Percentiles rank a stretch among this genome's conserved stretches.
phyloP scores from a whole-genome alignment of 2,113 vertebrate genomes.

The Alectura lathami region DNA sequence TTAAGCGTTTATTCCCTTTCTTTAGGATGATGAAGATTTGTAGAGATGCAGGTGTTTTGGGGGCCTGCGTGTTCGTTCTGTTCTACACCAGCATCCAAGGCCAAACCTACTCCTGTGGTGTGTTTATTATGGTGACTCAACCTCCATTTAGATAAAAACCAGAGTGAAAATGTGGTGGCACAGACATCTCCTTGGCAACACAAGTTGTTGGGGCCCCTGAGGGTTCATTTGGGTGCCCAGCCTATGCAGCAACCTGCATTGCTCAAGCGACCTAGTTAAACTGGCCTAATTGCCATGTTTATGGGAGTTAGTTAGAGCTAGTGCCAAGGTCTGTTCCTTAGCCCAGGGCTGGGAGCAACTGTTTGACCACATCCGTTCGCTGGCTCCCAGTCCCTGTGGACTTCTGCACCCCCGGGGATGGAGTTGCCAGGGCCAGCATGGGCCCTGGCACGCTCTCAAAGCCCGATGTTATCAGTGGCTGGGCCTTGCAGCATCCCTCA shows the following conservation, averaged over 20 bases:
- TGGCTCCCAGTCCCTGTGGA: neutral
- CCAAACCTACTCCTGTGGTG: neutral
- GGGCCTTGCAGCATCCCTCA: neutral
- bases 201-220: neutral
- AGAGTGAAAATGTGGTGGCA: neutral
- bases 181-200: neutral
- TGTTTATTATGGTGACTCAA: fast-evolving
- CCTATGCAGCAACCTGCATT: neutral
- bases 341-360: neutral
- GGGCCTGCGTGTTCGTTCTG: neutral
- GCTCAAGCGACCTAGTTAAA: neutral
- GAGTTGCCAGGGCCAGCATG: neutral
- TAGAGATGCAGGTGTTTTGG: neutral
- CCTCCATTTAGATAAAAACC: neutral
- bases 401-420: neutral
- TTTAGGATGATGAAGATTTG: neutral
- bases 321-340: slow-evolving; percentile 19
- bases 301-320: neutral
- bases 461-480: neutral
- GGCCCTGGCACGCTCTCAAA: neutral
- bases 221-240: neutral
- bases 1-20: neutral
- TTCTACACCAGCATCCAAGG: fast-evolving
- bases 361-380: slow-evolving; percentile 1
- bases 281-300: neutral